Percentiles rank a stretch among this genome's conserved stretches.
Conservation (phyloP, 2,113 vertebrate genomes). For the Oxyura jamaicensis region DNA sequence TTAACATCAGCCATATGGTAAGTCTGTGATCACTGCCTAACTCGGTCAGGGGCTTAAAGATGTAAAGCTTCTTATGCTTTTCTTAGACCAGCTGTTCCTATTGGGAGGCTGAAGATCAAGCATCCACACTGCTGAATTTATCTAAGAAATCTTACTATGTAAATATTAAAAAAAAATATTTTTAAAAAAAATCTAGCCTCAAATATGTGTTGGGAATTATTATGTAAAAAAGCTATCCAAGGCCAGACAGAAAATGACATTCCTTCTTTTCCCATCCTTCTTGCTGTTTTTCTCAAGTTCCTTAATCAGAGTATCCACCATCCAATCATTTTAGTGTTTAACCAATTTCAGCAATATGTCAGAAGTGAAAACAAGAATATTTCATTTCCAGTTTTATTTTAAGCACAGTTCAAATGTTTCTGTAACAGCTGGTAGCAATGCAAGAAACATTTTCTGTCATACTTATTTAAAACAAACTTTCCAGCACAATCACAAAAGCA, state of each 20-base stretch:
- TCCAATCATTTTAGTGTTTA: background rate
- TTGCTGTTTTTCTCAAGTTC: background rate
- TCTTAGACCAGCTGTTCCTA: conserved; percentile 46
- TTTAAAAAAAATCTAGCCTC: background rate
- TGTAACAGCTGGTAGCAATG: background rate
- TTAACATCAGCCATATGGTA: conserved; percentile 56
- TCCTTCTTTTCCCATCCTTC: background rate
- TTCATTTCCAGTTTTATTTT: background rate
- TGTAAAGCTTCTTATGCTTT: conserved; percentile 58
- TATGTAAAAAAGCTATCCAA: background rate
- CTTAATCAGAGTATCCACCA: background rate
- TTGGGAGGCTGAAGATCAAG: conserved; percentile 6
- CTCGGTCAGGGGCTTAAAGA: conserved; percentile 40
- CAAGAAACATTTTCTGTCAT: background rate
- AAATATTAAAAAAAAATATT: background rate
- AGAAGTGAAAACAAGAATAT: background rate
- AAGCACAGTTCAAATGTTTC: background rate
- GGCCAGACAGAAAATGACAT: background rate
- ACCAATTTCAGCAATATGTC: background rate
- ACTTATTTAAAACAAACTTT: background rate
- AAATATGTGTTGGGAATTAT: background rate
- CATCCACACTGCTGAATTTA: background rate
- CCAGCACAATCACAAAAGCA: background rate
- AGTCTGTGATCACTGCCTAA: conserved; percentile 50
- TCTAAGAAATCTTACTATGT: background rate